Conservation (phyloP, 2,888 invertebrate genomes). For the Sipha maydis region DNA sequence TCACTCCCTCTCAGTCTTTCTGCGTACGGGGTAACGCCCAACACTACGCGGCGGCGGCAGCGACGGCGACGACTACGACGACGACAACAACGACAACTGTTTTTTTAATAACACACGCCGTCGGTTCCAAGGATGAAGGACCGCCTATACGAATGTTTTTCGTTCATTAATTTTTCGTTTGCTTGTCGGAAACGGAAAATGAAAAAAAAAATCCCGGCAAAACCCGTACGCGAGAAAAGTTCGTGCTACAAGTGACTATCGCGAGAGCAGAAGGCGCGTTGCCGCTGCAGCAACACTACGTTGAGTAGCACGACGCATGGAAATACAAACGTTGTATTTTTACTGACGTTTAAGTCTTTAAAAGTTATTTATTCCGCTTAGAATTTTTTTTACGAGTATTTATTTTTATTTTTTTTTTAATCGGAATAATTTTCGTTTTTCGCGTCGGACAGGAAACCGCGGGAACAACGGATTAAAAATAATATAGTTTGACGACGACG, state of each 20-base stretch:
- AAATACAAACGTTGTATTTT: no score
- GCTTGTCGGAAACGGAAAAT: background rate
- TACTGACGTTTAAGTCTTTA: no score
- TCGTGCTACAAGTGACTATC: background rate
- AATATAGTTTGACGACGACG: background rate
- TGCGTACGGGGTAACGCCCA: conserved; percentile 36
- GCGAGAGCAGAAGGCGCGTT: background rate
- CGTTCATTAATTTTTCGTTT: background rate
- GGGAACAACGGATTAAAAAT: background rate
- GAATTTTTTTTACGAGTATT: no score
- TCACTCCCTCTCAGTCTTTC: background rate
- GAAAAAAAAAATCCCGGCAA: background rate
- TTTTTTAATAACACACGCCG: background rate
- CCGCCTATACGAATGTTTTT: background rate
- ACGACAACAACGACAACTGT: background rate
- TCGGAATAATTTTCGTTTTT: background rate
- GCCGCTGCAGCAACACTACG: background rate
- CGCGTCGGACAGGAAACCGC: background rate
- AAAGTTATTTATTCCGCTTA: no score
- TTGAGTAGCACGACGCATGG: no score
- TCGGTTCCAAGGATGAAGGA: background rate
- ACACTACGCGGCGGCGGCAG: background rate
- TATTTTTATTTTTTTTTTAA: no score
- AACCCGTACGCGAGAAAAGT: background rate
- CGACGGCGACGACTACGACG: background rate